Base-by-base conservation (phyloP, 2,797 vertebrate species). In the Microcaecilia unicolor region DNA sequence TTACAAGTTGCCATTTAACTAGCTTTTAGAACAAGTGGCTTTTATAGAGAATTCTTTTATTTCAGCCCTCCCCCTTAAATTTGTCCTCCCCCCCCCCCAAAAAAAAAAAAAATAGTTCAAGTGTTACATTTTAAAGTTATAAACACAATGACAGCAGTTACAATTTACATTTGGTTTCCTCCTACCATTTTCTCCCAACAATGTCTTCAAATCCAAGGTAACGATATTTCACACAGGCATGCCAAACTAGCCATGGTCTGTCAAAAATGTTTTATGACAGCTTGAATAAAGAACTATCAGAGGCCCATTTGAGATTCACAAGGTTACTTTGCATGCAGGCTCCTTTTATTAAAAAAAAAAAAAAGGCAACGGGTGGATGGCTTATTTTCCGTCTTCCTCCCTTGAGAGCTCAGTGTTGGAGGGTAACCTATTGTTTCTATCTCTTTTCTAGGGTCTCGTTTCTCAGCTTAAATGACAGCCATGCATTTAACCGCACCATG, bases 251-350 rank as follows among this genome's bases (percentile, higher is more conserved):
- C 57, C 59, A 67, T 68, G 57, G 45, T 63, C 56, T 81, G 77
- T 84, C 78, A 81, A 65, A n/a, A 78, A 76, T 77, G 64, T 68
- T 79, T 80, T 79, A 76, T 75, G 80, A 78, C 62, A 76, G 62
- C 67, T 76, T 70, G 70, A 74, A 72, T 75, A 79, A 81, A 71
- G 73, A 73, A 72, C 41, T 56, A 47, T 77, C 56, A 66, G 51
- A 78, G 51, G 47, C 48, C 53, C 46, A 11, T 66, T 71, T 76
- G 70, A 72, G 60, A 78, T 77, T 72, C 37, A 10, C 61, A 74
- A 72, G 55, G 63, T 72, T 81, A 64, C 67, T 48, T 75, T 61
- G 61, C 71, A 13, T 61, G 50, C 63, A 58, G 61, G 28, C 50
- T 47, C 51, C 59, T 71, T 68, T 70, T 67, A 43, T 39, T 44